Conservation (phyloP, 2,797 vertebrate species). For the Spinibarbus caldwelli region DNA sequence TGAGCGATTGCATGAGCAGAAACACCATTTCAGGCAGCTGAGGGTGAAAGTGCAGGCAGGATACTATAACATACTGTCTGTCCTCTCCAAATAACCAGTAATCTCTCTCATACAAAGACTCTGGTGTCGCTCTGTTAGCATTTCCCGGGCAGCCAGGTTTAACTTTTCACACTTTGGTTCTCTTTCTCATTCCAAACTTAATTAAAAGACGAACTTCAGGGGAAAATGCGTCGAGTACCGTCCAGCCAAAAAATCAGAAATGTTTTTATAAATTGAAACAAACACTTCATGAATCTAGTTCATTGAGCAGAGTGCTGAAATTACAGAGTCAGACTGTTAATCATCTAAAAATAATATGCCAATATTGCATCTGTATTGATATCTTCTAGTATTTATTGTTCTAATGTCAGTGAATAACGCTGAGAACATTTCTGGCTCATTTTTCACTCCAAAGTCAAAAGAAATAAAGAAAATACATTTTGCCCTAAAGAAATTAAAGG, state of each 20-base stretch:
- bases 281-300: neutral
- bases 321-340: neutral
- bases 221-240: neutral
- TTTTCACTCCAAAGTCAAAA: neutral
- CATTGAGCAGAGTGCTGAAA: neutral
- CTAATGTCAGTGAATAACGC: neutral
- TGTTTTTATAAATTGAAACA: constrained; percentile 9
- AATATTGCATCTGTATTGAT: neutral
- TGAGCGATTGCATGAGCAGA: neutral
- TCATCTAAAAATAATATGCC: neutral
- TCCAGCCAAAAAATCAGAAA: neutral
- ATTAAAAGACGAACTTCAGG: constrained; percentile 39
- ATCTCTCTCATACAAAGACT: constrained; percentile 42
- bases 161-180: constrained; percentile 30
- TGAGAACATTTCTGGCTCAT: neutral
- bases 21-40: neutral
- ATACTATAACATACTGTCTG: constrained; percentile 13
- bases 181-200: constrained; percentile 52
- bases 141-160: constrained; percentile 14
- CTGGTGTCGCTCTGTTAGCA: constrained; percentile 44
- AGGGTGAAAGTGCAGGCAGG: constrained; percentile 15
- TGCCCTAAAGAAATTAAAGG: neutral
- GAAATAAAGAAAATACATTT: neutral
- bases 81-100: constrained; percentile 47
- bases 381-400: neutral